Evolutionary conservation across 2,113 vertebrate genomes (phyloP).

Genomic region (Orcinus orca): DNA sequence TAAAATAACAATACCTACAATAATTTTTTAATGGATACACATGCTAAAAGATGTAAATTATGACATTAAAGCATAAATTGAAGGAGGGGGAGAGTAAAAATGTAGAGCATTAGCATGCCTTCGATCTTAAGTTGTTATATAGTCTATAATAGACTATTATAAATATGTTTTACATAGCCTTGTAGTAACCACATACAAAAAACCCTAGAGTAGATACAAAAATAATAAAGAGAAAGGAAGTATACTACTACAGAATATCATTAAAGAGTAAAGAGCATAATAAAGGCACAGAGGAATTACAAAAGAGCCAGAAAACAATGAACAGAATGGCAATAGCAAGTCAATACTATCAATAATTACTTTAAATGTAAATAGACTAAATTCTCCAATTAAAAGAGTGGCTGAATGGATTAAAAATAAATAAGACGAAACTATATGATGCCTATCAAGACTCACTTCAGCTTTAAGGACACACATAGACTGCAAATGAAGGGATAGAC

Average conservation of each 20-base stretch:
- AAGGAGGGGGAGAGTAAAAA: background rate
- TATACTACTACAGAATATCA: background rate
- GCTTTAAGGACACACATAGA: too few species aligned
- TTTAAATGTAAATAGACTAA: too few species aligned
- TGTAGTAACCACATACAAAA: background rate
- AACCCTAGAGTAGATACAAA: background rate
- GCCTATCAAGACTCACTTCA: too few species aligned
- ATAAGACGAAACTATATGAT: too few species aligned
- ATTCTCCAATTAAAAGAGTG: too few species aligned
- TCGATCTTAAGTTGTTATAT: background rate
- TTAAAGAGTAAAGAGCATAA: background rate
- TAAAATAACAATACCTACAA: background rate
- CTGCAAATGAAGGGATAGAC: too few species aligned
- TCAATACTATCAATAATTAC: too few species aligned
- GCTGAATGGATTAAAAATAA: too few species aligned
- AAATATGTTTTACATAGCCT: background rate
- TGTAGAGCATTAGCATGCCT: background rate
- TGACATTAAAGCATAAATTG: background rate
- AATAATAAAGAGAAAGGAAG: background rate
- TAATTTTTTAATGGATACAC: background rate
- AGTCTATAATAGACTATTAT: background rate
- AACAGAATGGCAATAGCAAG: too few species aligned
- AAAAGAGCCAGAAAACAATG: background rate
- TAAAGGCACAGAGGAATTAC: background rate
- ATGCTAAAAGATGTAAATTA: background rate